Conservation (phyloP, 2,113 vertebrate genomes). For the Vimba vimba region DNA sequence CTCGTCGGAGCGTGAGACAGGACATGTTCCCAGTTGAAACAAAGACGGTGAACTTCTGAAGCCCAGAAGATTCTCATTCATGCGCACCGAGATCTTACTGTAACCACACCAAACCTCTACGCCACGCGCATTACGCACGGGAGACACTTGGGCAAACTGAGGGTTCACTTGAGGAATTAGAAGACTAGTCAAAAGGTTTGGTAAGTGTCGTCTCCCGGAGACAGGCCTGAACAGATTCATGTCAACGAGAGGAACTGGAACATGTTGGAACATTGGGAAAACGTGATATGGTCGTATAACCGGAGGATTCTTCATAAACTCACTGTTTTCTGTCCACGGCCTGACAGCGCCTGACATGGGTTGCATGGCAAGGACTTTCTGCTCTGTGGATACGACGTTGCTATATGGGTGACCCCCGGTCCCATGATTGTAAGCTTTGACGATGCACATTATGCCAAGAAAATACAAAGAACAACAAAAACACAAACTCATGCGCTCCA, state of each 20-base stretch:
- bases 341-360: background rate
- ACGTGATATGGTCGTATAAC: constrained; percentile 26
- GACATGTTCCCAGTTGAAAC: constrained; percentile 56
- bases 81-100: constrained; percentile 51
- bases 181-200: constrained; percentile 27
- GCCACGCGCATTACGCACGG: constrained; percentile 29
- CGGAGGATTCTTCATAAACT: background rate
- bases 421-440: background rate
- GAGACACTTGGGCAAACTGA: background rate
- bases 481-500: background rate
- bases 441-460: background rate
- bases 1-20: constrained; percentile 8
- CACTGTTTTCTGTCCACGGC: constrained; percentile 3
- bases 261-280: constrained; percentile 58
- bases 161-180: constrained; percentile 35
- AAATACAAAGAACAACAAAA: constrained; percentile 4
- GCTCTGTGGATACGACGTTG: background rate
- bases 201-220: constrained; percentile 10
- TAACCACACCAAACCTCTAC: constrained; percentile 60
- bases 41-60: background rate
- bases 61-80: constrained; percentile 42
- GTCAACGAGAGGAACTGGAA: background rate
- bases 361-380: background rate
- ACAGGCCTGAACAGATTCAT: constrained; percentile 45
- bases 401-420: background rate